Evolutionary conservation across 30 jellyfish, hydroid and myxozoan genomes (phyloP).

Genomic region (Chrysaora quinquecirrha): DNA sequence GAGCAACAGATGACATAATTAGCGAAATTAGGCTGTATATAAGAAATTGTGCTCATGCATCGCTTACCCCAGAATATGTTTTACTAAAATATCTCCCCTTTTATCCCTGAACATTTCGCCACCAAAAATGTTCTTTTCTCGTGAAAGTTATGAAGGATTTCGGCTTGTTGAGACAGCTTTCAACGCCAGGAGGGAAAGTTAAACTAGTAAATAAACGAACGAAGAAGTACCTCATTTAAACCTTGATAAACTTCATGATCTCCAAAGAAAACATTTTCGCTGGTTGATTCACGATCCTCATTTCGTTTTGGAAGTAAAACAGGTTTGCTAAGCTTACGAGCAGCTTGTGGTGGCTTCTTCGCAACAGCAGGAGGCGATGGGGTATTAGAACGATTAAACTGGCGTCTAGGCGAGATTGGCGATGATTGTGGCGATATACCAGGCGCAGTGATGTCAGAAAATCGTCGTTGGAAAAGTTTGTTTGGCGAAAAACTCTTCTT

Average conservation of each 20-base stretch:
- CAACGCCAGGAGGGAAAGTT: too few relatives aligned
- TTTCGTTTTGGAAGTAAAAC: slow-evolving; percentile 12
- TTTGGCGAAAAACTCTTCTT: background rate
- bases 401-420: slow-evolving; percentile 6
- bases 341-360: background rate
- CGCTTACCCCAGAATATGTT: too few relatives aligned
- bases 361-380: slow-evolving; percentile 27
- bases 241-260: background rate
- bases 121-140: too few relatives aligned
- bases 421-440: background rate
- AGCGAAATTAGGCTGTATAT: too few relatives aligned
- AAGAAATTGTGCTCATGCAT: too few relatives aligned
- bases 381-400: background rate
- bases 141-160: too few relatives aligned
- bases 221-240: background rate
- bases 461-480: slow-evolving; percentile 36
- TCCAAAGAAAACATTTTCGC: slow-evolving; percentile 25
- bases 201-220: too few relatives aligned
- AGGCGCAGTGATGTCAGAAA: slow-evolving; percentile 63
- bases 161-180: too few relatives aligned
- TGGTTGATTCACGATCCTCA: slow-evolving; percentile 16
- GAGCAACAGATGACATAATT: too few relatives aligned
- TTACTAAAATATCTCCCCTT: too few relatives aligned
- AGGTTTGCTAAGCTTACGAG: slow-evolving; percentile 12
- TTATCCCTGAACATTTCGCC: too few relatives aligned